Evolutionary conservation across 2,888 invertebrate genomes (phyloP).

Genomic region (Eupeodes latifasciatus): DNA sequence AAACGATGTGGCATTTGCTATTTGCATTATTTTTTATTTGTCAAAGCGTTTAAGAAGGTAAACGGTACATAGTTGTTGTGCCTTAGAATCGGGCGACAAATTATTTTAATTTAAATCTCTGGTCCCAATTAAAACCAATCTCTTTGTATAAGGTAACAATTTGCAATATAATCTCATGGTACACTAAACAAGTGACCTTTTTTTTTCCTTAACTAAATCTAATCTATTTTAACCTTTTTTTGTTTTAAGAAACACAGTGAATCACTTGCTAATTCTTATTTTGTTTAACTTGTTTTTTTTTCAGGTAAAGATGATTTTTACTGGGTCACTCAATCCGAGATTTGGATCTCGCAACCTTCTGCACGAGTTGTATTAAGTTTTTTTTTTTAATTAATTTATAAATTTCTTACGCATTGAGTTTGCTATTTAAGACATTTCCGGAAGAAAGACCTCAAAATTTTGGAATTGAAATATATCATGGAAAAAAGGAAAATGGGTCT

Average conservation of each 20-base stretch:
- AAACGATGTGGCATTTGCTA: too few species aligned
- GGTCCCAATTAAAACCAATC: background rate
- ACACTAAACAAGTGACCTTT: background rate
- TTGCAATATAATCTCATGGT: slow-evolving; percentile 13
- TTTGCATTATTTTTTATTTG: too few species aligned
- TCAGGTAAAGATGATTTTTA: slow-evolving; percentile 41
- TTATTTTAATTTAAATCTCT: background rate
- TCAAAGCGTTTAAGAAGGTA: too few species aligned
- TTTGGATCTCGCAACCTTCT: background rate
- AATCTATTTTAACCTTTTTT: slow-evolving; percentile 18
- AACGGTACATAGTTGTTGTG: too few species aligned
- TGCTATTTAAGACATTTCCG: too few species aligned
- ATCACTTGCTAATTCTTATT: slow-evolving; percentile 34
- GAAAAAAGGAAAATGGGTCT: too few species aligned
- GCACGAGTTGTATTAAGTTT: background rate
- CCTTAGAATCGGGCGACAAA: too few species aligned
- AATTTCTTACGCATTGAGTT: too few species aligned
- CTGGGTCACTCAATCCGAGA: background rate
- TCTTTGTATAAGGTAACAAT: background rate
- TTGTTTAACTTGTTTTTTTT: slow-evolving; percentile 5
- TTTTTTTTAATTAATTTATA: too few species aligned
- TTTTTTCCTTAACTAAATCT: slow-evolving; percentile 1
- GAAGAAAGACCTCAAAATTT: too few species aligned
- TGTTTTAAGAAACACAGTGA: background rate
- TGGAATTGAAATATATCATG: too few species aligned